phyloP scores from a whole-genome alignment of 2,113 vertebrate species.

The Castor canadensis region DNA sequence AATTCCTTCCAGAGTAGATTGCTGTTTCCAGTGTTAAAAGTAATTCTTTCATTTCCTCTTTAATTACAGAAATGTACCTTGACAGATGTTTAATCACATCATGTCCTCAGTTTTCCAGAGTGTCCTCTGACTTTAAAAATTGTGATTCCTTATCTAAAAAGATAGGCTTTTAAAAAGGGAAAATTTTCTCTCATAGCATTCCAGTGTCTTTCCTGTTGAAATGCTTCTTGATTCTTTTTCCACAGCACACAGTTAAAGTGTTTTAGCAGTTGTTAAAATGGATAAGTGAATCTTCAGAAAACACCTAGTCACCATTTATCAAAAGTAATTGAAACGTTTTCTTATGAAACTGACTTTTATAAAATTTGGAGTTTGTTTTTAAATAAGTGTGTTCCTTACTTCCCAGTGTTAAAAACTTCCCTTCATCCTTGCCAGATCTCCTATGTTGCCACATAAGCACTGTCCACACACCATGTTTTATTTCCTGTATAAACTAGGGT shows the following conservation, averaged over 20 bases:
- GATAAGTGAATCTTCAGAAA: conserved; percentile 14
- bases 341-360: neutral
- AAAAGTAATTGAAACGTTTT: no score
- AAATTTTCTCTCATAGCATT: neutral
- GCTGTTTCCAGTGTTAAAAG: neutral
- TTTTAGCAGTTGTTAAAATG: neutral
- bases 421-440: neutral
- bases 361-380: neutral
- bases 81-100: neutral
- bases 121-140: neutral
- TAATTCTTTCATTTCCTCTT: neutral
- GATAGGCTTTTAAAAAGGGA: neutral
- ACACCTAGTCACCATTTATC: neutral
- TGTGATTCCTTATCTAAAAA: neutral
- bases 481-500: neutral
- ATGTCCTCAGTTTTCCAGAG: neutral
- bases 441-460: neutral
- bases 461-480: neutral
- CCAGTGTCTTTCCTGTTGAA: neutral
- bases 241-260: neutral
- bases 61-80: neutral
- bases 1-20: neutral
- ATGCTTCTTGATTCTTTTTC: neutral
- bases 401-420: neutral
- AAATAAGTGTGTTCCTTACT: neutral